Evolutionary conservation across 2,888 invertebrate species (phyloP), one percentile per base, ranked within the genome.

Genomic region (Thecocarcelia acutangulata): DNA sequence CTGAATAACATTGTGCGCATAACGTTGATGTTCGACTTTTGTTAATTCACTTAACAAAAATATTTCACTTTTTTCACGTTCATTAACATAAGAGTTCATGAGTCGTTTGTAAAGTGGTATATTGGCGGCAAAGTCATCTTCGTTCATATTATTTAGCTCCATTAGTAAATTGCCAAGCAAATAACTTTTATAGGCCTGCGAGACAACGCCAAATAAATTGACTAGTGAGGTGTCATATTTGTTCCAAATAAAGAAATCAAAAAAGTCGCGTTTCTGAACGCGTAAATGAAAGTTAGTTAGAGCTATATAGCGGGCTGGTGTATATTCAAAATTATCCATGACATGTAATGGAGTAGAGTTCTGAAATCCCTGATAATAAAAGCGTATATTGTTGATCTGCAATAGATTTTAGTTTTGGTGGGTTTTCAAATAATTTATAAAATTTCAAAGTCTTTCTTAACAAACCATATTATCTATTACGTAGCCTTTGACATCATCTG

Each of bases 361-460:
- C 42, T 86, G 85, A 85, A 89, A 87, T 48, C 86, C 86, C 56
- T 87, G 87, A 46, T 83, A 79, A 72, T 89, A 89, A 63, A 89
- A 89, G 0, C 89, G 87, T 64, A 89, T 89, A 70, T 89, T 89
- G 85, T 87, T 87, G 83, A 89, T 87, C 89, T 89, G 63, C 1
- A 68, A 74, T 19, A 0, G 11, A n/a, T 21, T 8, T 19, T 17
- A 46, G 37, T 54, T 11, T 42, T 37, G 21, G 21, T 5, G 3
- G 15, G 24, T n/a, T n/a, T n/a, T n/a, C 24, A 24, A 24, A 24
- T 24, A 24, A 5, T 24, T 50, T 44, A 28, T 11, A 6, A 61
- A 54, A 42, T 8, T 17, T 24, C 11, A 46, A 24, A 54, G 13
- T 21, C n/a, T 24, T 50, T 40, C 0, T 61, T 17, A 61, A 87